phyloP scores from a whole-genome alignment of 2,113 vertebrate genomes.

The Aythya baeri region DNA sequence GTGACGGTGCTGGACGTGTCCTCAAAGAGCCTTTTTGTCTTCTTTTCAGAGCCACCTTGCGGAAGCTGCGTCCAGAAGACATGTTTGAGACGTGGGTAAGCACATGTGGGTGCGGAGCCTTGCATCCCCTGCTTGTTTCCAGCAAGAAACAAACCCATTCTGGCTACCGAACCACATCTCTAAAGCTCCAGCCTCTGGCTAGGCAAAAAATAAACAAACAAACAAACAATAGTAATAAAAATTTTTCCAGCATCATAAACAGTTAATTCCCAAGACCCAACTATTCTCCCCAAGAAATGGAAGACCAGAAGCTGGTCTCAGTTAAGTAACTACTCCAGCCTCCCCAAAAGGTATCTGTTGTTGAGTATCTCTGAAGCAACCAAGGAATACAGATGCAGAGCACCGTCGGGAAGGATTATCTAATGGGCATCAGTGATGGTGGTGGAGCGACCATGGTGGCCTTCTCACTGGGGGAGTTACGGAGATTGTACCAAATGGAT shows the following conservation, averaged over 20 bases:
- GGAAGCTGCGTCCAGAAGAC: constrained; percentile 93
- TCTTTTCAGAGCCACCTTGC: constrained; percentile 87
- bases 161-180: background rate
- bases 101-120: rapidly evolving
- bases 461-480: rapidly evolving
- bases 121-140: background rate
- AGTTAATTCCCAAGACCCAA: background rate
- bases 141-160: background rate
- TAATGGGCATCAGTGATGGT: background rate
- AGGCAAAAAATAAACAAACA: background rate
- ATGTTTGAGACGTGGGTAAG: constrained; percentile 99
- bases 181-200: background rate
- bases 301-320: background rate
- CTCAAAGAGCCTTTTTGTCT: background rate
- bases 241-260: background rate
- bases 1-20: background rate
- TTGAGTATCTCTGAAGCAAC: background rate
- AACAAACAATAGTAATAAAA: background rate
- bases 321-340: background rate
- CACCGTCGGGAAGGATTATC: background rate
- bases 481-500: background rate
- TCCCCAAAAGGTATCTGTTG: no score
- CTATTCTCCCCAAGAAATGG: background rate
- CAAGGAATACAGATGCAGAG: background rate
- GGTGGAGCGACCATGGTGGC: background rate